A percentile compares a stretch with the other conserved stretches of the same genome.
phyloP scores from a whole-genome alignment of 2,797 vertebrate genomes.

The Hippocampus kuda region DNA sequence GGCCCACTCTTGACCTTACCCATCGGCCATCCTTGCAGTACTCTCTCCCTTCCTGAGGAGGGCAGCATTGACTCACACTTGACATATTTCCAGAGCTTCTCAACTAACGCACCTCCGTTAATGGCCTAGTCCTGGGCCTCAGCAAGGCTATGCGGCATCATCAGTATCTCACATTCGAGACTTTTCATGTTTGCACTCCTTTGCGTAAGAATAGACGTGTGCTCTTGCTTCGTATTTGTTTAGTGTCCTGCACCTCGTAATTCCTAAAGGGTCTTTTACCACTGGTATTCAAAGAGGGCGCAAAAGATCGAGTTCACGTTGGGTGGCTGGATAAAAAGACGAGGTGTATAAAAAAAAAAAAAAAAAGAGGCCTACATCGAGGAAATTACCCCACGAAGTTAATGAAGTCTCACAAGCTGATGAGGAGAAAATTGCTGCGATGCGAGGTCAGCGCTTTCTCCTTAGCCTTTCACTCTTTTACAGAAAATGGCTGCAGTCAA shows the following conservation, averaged over 20 bases:
- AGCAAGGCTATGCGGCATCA: not conserved
- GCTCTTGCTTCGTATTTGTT: not conserved
- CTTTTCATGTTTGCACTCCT: not conserved
- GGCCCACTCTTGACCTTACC: not conserved
- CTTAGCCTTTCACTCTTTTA: constrained; percentile 67
- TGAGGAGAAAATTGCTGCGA: constrained; percentile 67
- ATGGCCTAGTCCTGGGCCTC: constrained; percentile 5
- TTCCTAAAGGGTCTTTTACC: too few species aligned
- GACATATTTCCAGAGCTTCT: constrained; percentile 3
- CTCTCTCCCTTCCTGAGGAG: constrained; percentile 46
- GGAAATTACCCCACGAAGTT: constrained; percentile 69
- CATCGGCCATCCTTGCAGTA: constrained; percentile 4
- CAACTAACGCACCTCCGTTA: not conserved
- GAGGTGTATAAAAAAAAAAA: not conserved
- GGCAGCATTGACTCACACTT: constrained; percentile 59
- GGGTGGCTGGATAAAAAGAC: not conserved
- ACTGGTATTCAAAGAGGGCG: too few species aligned
- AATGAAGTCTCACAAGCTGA: constrained; percentile 72
- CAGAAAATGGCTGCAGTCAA: constrained; percentile 69
- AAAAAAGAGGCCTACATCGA: constrained; percentile 48
- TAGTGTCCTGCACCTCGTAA: too few species aligned
- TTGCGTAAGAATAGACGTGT: not conserved
- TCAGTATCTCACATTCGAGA: not conserved
- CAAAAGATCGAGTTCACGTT: not conserved
- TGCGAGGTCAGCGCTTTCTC: constrained; percentile 70